A percentile compares a stretch with the other conserved stretches of the same genome.
Conservation (phyloP, 2,113 vertebrate genomes). For the Uria lomvia region DNA sequence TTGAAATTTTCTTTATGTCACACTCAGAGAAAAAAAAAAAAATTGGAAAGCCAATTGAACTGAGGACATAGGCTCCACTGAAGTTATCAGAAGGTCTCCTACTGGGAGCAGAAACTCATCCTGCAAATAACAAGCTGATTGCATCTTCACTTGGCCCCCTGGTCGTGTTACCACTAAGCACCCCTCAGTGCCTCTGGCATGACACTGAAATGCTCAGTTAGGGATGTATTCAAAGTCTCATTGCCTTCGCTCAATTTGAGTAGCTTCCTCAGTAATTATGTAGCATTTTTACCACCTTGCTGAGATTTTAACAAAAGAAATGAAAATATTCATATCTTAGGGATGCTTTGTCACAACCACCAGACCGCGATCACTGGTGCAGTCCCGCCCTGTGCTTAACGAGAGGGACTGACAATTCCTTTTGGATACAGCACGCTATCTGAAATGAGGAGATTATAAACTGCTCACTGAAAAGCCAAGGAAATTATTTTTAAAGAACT, state of each 20-base stretch:
- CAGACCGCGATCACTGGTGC: accelerated
- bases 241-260: not conserved
- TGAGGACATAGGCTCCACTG: not conserved
- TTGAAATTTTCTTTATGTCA: not conserved
- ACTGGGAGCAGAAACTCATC: not conserved
- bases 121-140: not conserved
- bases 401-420: not conserved
- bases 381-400: not conserved
- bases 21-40: not conserved
- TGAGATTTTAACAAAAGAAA: not conserved
- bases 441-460: not conserved
- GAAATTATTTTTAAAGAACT: not conserved
- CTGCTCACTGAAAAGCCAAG: not conserved
- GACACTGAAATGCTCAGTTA: not conserved
- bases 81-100: not conserved
- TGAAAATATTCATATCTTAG: not conserved
- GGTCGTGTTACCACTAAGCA: not conserved
- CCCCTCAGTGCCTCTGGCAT: not conserved
- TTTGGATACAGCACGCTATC: not conserved
- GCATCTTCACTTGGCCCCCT: not conserved
- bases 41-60: not conserved
- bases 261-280: not conserved
- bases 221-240: not conserved
- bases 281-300: not conserved
- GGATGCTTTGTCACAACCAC: not conserved